These are phyloP conservation scores for Lampris incognitus DNA, from an alignment of 2,113 vertebrate genomes.

Conservation along the genomic window DNA sequence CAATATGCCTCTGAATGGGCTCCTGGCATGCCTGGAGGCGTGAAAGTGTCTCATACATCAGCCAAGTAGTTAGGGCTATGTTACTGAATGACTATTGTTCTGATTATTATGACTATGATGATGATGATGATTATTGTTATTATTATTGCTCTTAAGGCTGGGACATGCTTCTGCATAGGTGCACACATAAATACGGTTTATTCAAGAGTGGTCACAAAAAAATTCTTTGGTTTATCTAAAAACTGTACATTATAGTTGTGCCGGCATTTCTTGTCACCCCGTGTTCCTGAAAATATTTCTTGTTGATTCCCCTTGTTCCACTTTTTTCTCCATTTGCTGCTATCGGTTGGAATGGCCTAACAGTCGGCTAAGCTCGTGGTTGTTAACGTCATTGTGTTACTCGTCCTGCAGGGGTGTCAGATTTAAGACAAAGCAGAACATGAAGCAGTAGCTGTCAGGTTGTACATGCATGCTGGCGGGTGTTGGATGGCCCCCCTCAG, in stretches of 20 bases:
- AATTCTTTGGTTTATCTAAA: too few relatives aligned
- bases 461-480: conserved; percentile 42
- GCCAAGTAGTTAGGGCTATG: conserved; percentile 13
- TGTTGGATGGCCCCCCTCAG: conserved; percentile 35
- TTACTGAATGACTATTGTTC: conserved; percentile 11
- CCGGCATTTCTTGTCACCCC: too few relatives aligned
- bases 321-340: too few relatives aligned
- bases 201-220: background rate
- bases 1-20: conserved; percentile 26
- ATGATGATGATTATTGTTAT: conserved; percentile 22
- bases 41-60: conserved; percentile 49
- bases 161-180: background rate
- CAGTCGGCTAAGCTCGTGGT: conserved; percentile 12
- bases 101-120: background rate
- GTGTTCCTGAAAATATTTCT: too few relatives aligned
- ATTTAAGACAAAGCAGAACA: conserved; percentile 30
- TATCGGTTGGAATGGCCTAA: background rate
- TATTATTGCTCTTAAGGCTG: background rate
- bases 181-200: background rate
- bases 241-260: too few relatives aligned
- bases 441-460: conserved; percentile 59
- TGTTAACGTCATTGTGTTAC: conserved; percentile 2
- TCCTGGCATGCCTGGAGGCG: conserved; percentile 29
- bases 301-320: too few relatives aligned
- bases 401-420: conserved; percentile 28